A percentile compares a stretch with the other conserved stretches of the same genome.
Evolutionary conservation across 2,113 vertebrate genomes (phyloP).

Genomic region (Limanda limanda): DNA sequence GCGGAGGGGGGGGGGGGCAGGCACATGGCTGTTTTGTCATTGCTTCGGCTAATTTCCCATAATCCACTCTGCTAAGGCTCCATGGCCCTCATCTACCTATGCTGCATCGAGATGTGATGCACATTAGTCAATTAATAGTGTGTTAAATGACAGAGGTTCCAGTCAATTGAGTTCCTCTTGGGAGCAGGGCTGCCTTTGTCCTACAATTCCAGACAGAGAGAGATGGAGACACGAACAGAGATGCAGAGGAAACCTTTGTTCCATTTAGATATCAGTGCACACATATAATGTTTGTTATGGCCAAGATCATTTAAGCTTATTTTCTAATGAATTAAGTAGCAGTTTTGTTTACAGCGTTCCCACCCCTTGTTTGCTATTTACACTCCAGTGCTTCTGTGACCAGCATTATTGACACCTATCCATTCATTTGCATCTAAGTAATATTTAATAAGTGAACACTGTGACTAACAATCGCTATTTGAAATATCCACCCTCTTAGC

Average conservation of each 20-base stretch:
- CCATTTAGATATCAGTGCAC: conserved; percentile 5
- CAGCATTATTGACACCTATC: conserved; percentile 15
- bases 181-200: conserved; percentile 69
- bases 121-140: conserved; percentile 99
- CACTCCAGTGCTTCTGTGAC: background rate
- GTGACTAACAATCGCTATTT: conserved; percentile 27
- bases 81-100: conserved; percentile 88
- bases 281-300: conserved; percentile 9
- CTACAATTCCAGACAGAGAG: conserved; percentile 51
- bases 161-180: conserved; percentile 91
- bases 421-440: conserved; percentile 7
- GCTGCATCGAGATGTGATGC: conserved; percentile 84
- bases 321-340: conserved; percentile 23
- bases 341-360: conserved; percentile 7
- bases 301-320: background rate
- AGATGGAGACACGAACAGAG: conserved; percentile 51
- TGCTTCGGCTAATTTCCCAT: conserved; percentile 81
- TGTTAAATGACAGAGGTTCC: conserved; percentile 97
- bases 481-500: conserved; percentile 25
- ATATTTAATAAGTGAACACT: conserved; percentile 29
- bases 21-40: conserved; percentile 49
- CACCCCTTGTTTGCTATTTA: background rate
- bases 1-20: conserved; percentile 34
- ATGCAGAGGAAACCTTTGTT: conserved; percentile 21
- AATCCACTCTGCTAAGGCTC: conserved; percentile 86